Percentiles rank a stretch among this genome's conserved stretches.
Conservation (phyloP, 2,113 vertebrate genomes). For the Clarias macrocephalus region DNA sequence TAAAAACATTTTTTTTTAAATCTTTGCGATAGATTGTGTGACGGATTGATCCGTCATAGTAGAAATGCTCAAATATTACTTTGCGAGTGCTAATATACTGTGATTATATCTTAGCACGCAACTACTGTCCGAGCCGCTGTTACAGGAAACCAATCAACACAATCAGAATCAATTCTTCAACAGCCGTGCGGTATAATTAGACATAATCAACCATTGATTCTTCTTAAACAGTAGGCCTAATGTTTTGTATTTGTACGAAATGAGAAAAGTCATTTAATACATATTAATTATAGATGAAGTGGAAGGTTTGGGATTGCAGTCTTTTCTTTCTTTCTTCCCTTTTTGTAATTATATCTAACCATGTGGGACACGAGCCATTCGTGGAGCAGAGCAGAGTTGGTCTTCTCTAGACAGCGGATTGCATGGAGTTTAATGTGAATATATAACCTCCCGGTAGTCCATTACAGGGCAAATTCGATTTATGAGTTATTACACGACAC, state of each 20-base stretch:
- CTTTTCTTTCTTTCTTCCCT: background rate
- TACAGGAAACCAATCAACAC: background rate
- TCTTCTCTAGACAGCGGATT: background rate
- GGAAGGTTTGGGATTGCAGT: background rate
- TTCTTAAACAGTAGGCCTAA: background rate
- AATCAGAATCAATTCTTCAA: background rate
- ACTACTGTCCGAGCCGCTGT: background rate
- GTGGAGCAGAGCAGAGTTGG: background rate
- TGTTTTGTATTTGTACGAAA: background rate
- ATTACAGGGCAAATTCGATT: conserved; percentile 25
- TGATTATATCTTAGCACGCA: background rate
- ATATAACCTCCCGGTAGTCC: conserved; percentile 19
- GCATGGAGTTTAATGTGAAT: conserved; percentile 17
- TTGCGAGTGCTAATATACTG: background rate
- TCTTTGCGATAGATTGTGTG: background rate
- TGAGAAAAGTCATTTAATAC: background rate
- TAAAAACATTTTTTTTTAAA: background rate
- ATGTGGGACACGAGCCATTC: background rate
- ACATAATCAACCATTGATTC: background rate
- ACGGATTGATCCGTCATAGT: background rate
- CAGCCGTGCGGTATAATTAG: background rate
- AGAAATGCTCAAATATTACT: background rate
- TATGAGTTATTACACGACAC: conserved; percentile 19
- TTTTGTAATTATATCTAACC: background rate
- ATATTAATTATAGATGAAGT: conserved; percentile 10